Conservation (phyloP, 37 sponge, comb jelly and placozoan species). For the Spongilla lacustris region DNA sequence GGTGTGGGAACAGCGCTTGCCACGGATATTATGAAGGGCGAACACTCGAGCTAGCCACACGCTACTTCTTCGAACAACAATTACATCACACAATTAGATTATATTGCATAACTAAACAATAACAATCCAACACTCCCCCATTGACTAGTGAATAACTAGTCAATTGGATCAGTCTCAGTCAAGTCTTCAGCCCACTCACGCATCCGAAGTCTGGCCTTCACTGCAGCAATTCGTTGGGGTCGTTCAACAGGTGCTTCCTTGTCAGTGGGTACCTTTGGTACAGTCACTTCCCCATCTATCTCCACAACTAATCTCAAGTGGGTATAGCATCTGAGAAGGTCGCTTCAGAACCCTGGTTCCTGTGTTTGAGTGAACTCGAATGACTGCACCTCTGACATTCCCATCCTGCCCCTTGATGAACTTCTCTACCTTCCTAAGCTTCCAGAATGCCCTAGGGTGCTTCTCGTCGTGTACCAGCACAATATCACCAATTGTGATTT, state of each 20-base stretch:
- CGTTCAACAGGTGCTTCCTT: too few relatives aligned
- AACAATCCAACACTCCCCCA: neutral
- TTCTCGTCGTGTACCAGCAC: conserved; percentile 14
- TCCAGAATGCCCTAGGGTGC: conserved; percentile 7
- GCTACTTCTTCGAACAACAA: too few relatives aligned
- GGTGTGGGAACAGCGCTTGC: too few relatives aligned
- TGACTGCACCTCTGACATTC: conserved; percentile 7
- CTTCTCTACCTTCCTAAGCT: neutral
- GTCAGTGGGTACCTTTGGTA: too few relatives aligned
- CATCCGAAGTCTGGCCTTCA: neutral
- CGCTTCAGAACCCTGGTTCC: neutral
- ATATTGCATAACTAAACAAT: neutral
- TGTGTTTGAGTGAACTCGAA: neutral
- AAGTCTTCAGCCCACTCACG: neutral
- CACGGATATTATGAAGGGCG: too few relatives aligned
- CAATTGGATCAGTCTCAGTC: neutral
- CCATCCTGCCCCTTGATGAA: conserved; percentile 1
- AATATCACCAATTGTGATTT: conserved; percentile 2
- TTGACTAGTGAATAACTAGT: neutral
- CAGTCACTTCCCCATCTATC: too few relatives aligned
- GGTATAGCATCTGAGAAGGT: conserved; percentile 18
- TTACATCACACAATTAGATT: too few relatives aligned
- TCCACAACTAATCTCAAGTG: neutral
- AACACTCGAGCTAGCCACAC: too few relatives aligned
- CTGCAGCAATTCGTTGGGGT: neutral